Conservation (phyloP, 2,113 vertebrate species). For the Silurus glanis region DNA sequence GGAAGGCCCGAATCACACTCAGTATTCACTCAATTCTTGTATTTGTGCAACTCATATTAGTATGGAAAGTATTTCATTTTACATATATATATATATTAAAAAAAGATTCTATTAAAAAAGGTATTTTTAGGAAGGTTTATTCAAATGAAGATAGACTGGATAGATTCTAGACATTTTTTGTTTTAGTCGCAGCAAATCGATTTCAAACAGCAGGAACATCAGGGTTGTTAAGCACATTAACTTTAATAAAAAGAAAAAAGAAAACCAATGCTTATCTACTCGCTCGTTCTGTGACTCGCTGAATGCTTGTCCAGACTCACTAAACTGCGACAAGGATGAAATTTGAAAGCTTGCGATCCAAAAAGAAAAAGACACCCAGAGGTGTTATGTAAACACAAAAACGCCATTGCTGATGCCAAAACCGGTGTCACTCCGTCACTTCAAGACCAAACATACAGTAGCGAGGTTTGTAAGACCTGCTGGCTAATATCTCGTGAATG, state of each 20-base stretch:
- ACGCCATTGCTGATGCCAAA: neutral
- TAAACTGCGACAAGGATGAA: conserved; percentile 1
- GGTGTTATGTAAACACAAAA: conserved; percentile 35
- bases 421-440: neutral
- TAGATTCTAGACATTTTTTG: neutral
- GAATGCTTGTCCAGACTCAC: too few species aligned
- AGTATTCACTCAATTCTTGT: neutral
- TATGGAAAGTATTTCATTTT: neutral
- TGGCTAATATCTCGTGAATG: neutral
- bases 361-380: neutral
- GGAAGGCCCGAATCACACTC: neutral
- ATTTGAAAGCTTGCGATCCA: conserved; percentile 24
- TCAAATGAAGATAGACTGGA: neutral
- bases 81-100: neutral
- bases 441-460: neutral
- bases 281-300: neutral
- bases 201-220: conserved; percentile 13
- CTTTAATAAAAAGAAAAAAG: neutral
- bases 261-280: conserved; percentile 12
- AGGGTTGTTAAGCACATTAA: conserved; percentile 50
- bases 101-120: neutral
- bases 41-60: conserved; percentile 3
- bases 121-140: conserved; percentile 27
- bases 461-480: neutral
- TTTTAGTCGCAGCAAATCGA: neutral